Base-by-base conservation (phyloP, 35 echinoderm and acorn worm genomes). In the Lytechinus pictus region DNA sequence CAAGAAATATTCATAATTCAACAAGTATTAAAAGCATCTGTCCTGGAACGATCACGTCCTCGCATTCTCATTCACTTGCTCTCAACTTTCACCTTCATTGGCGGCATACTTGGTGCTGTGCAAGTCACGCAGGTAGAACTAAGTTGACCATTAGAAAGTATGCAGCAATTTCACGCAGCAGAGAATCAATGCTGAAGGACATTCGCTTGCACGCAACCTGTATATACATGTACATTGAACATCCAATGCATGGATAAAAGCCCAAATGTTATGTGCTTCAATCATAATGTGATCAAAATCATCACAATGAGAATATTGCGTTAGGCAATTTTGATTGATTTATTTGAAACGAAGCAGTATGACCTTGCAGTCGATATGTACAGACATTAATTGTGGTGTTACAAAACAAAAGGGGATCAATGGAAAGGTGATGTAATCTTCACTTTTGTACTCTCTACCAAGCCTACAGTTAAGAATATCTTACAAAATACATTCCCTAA, bases 11-110 rank as follows among this genome's bases (percentile, higher is more conserved):
- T 79, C 66, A 79, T 79, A 79, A 79, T 79, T 79, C 14, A 79
- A 79, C 66, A 79, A 24, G n/a, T 16, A 44, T 44, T 44, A 44
- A 24, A 24, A 79, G 66, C 66, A 79, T 79, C 66, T 79, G 66
- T 79, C 66, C 66, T 79, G 66, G 66, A 79, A 79, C 66, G 66
- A n/a, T 24, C 66, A 79, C 66, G 66, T 79, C 66, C 66, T 79
- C 66, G 19, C 66, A 79, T 79, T 79, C 66, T 79, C 66, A 24
- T 79, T 79, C 66, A 6, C 66, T 79, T 24, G 21, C n/a, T 79
- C 66, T 79, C 66, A 79, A 79, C 66, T 79, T 79, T 79, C 66
- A 79, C 66, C 66, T 79, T 24, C 66, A 79, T 79, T n/a, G 66
- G 19, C 66, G 66, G 66, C 16, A 79, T 16, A n/a, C 0, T 79